phyloP scores from a whole-genome alignment of 1,140 invertebrate genomes.

The Mesaphorura yosii region DNA sequence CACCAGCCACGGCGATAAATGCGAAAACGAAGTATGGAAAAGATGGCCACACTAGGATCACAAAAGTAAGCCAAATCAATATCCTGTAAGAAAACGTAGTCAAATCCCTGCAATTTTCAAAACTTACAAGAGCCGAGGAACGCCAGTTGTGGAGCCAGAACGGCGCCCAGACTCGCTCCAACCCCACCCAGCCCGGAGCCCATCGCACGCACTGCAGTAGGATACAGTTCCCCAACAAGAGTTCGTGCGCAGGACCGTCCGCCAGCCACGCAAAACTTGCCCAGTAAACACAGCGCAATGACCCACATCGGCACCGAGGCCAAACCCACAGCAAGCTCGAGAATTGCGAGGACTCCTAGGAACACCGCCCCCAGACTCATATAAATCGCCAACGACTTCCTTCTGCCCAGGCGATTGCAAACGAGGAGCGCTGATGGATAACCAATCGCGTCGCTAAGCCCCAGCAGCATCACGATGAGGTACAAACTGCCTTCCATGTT shows the following conservation, averaged over 20 bases:
- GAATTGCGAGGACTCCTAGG: constrained; percentile 22
- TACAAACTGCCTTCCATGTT: constrained; percentile 22
- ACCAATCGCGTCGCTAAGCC: constrained; percentile 18
- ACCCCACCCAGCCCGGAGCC: not conserved
- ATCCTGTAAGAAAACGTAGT: not conserved
- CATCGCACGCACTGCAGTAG: constrained; percentile 3
- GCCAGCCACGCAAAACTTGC: constrained; percentile 9
- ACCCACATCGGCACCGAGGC: not conserved
- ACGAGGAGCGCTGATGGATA: constrained; percentile 13
- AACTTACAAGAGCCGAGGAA: constrained; percentile 3
- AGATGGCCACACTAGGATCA: not conserved
- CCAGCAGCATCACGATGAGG: constrained; percentile 18
- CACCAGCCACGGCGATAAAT: not conserved
- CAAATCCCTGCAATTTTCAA: not conserved
- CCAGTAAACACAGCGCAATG: constrained; percentile 6
- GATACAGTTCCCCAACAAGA: constrained; percentile 1
- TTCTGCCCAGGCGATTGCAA: constrained; percentile 16
- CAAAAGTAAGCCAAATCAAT: not conserved
- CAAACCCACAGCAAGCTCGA: constrained; percentile 4
- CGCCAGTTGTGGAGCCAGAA: constrained; percentile 5
- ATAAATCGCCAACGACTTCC: constrained; percentile 11
- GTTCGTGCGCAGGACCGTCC: constrained; percentile 1
- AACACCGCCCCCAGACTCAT: constrained; percentile 17
- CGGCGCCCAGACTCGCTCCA: not conserved
- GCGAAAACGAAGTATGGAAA: constrained; percentile 8